Base-by-base conservation (phyloP, 2,797 vertebrate species). In the Bradypus variegatus region DNA sequence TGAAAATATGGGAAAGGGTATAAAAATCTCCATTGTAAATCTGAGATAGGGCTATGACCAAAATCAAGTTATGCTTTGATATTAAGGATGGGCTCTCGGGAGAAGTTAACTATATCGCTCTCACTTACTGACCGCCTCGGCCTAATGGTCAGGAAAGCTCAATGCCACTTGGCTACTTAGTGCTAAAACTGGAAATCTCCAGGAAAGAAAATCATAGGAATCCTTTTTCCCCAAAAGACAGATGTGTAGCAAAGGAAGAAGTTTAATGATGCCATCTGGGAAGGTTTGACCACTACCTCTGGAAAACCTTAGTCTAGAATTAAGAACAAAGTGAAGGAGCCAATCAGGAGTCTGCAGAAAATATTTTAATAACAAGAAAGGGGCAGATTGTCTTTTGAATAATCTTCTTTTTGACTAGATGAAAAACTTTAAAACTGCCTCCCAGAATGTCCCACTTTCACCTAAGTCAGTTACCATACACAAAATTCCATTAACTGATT, bases 21-120 rank as follows among this genome's bases (percentile, higher is more conserved):
- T 70, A 82, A 84, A 85, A 76, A 45, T 89, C 60, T 75, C 31
- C 67, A 14, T 65, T 67, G 64, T 88, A 72, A 93, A 90, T 91
- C 55, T 90, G 33, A 15, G 73, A 31, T 73, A 53, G 31, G 8
- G n/a, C 41, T 77, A 38, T 87, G 48, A 89, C 53, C 55, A 77
- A 65, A 64, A 41, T 89, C n/a, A 94, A 60, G 50, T 81, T 76
- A 88, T 45, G 23, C n/a, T 90, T 45, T 80, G 38, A 33, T 67
- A 62, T 76, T 77, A 84, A 88, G 90, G 64, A 14, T n/a, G 41
- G 25, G 4, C 9, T 69, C 23, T 70, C 60, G 27, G 16, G 62
- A 65, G 76, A 60, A 14, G 27, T 65, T 78, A 77, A 65, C 50
- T 60, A 21, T 31, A n/a, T 19, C 25, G 16, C 16, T 53, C 48